Base-by-base conservation (phyloP, 1,140 invertebrate genomes). In the Yoshiicerus persimilis region DNA sequence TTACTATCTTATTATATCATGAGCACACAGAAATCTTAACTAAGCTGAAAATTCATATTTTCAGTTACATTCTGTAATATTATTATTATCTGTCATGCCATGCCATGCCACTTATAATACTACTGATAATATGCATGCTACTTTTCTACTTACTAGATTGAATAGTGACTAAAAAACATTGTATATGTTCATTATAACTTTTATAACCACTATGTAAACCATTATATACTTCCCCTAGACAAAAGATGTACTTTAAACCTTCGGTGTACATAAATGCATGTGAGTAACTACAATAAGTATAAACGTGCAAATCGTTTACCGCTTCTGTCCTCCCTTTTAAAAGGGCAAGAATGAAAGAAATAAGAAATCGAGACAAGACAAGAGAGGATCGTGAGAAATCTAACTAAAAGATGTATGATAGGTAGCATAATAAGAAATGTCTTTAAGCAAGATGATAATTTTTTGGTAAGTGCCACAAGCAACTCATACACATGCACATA, bases 231-330 rank as follows among this genome's bases (percentile, higher is more conserved):
- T n/a, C n/a, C n/a, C n/a, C n/a, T n/a, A n/a, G n/a, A n/a, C n/a
- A n/a, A n/a, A n/a, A n/a, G n/a, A n/a, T n/a, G n/a, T n/a, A n/a
- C n/a, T n/a, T n/a, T n/a, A n/a, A n/a, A n/a, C n/a, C n/a, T n/a
- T n/a, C n/a, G n/a, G n/a, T n/a, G n/a, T n/a, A n/a, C n/a, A n/a
- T n/a, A n/a, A n/a, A n/a, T n/a, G n/a, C n/a, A n/a, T n/a, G n/a
- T n/a, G n/a, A n/a, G 16, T 56, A 56, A 56, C 13, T 16, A 56
- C n/a, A 56, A 25, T 30, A 30, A 32, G 66, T 32, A 23, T 23
- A 80, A 84, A 84, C 83, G 83, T 84, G 83, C 83, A 84, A 84
- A 84, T 84, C 83, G 38, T 84, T 84, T 84, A 80, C 34, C 75
- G 32, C 75, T 80, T 20, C 25, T 41, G 39, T 75, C 32, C 25